Evolutionary conservation across 2,797 vertebrate genomes (phyloP).

Genomic region (Acanthis flammea): DNA sequence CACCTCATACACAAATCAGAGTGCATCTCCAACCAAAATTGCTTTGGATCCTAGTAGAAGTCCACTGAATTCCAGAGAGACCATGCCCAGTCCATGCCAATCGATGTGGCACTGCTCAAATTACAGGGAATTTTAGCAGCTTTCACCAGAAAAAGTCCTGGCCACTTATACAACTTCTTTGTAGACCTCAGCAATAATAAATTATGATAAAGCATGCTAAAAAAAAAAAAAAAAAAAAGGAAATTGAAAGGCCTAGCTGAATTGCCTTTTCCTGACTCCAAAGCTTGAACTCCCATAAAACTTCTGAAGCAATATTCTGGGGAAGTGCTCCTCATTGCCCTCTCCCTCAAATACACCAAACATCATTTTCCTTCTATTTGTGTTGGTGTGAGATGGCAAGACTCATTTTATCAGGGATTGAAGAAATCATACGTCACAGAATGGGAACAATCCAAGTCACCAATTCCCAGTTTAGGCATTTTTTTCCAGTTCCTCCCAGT

Average conservation of each 20-base stretch:
- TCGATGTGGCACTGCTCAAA: not conserved
- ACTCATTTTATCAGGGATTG: not conserved
- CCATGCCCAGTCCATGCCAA: not conserved
- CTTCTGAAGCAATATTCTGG: not conserved
- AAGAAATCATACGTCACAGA: not conserved
- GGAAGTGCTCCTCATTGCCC: not conserved
- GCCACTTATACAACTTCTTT: not conserved
- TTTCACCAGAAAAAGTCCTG: not conserved
- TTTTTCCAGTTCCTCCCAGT: not conserved
- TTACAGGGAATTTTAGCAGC: not conserved
- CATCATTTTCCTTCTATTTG: not conserved
- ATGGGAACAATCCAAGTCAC: not conserved
- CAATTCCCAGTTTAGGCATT: not conserved
- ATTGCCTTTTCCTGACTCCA: not conserved
- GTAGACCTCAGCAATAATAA: not conserved
- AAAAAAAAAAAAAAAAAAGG: not conserved
- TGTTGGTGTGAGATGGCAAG: not conserved
- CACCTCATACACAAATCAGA: conserved; percentile 23
- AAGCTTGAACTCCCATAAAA: not conserved
- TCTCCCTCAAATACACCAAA: not conserved
- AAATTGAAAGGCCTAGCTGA: not conserved
- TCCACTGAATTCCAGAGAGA: not conserved
- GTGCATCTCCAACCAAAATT: conserved; percentile 12
- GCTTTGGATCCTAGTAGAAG: not conserved
- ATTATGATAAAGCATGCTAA: not conserved